A percentile compares a stretch with the other conserved stretches of the same genome.
Conservation (phyloP, 2,113 vertebrate genomes). For the Maccullochella peelii region DNA sequence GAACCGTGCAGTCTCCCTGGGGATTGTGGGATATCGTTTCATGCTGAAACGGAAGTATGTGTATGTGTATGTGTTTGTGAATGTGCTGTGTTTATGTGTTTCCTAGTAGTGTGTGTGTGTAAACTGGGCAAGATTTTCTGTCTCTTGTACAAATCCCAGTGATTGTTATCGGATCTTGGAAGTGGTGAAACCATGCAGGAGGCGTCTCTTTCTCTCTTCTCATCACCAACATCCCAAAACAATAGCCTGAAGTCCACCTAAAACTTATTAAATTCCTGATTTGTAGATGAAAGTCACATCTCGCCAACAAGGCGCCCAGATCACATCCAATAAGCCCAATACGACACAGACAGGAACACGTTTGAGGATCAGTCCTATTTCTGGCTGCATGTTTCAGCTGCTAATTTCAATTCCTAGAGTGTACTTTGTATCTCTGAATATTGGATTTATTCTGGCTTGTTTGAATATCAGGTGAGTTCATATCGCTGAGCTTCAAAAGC, state of each 20-base stretch:
- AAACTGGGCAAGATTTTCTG: constrained; percentile 50
- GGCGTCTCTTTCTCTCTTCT: constrained; percentile 24
- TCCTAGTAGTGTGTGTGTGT: constrained; percentile 25
- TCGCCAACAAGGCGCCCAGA: not conserved
- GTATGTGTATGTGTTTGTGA: constrained; percentile 68
- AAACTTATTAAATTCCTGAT: constrained; percentile 57
- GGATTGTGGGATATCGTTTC: constrained; percentile 86
- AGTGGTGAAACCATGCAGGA: constrained; percentile 22
- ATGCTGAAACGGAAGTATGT: constrained; percentile 77
- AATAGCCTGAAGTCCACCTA: constrained; percentile 35
- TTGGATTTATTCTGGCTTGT: constrained; percentile 18
- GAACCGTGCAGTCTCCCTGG: constrained; percentile 83
- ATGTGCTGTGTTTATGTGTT: constrained; percentile 63
- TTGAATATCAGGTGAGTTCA: constrained; percentile 18
- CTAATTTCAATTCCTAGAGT: constrained; percentile 8
- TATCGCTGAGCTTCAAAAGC: constrained; percentile 26
- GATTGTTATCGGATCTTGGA: constrained; percentile 57
- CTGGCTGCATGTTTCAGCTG: not conserved
- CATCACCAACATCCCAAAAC: constrained; percentile 29
- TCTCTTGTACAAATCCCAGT: constrained; percentile 57
- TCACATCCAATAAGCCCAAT: constrained; percentile 12
- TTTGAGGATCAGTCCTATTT: constrained; percentile 5
- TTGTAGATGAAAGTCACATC: constrained; percentile 19
- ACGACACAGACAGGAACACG: not conserved
- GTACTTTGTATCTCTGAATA: constrained; percentile 30